Evolutionary conservation across 2,113 vertebrate species (phyloP), one percentile per base, ranked within the genome.

Genomic region (Entosphenus tridentatus): DNA sequence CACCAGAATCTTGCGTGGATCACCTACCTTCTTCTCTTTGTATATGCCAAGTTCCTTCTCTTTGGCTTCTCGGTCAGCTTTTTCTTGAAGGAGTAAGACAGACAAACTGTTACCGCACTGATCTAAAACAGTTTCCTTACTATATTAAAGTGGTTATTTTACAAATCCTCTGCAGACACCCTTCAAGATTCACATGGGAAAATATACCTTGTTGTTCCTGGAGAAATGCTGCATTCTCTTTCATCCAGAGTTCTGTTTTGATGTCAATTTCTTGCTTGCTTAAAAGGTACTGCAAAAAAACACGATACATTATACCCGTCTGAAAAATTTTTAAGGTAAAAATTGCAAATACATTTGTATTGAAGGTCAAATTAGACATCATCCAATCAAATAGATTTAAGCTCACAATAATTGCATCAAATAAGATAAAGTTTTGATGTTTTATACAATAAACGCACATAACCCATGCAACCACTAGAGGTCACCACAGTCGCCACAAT

Each of bases 171-270:
- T 72, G 6, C 39, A 16, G 57, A 65, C 39, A 96, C 93, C 93
- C 80, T 82, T 85, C 76, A 39, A 65, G 62, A 8, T 14, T 11
- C 62, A 65, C n/a, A 10, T 8, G 18, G n/a, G 10, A 65, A 18
- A 65, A 65, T 8, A 65, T 65, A 65, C 62, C 62, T 9, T 9
- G 62, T 65, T 96, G 89, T 73, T 95, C 89, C 71, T 86, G 85
- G 73, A 98, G 78, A 81, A 93, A 96, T 79, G 95, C 89, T 0
- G 84, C 86, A 55, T 96, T 96, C 75, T 96, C 86, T 69, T 83
- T 84, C 86, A 90, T 89, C 93, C 90, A 98, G 56, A 98, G 78
- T 68, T 87, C 86, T 1, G 87, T 88, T 80, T 98, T 98, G 72
- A 96, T 78, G 10, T 87, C 80, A 71, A 92, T 77, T 76, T 98